Base-by-base conservation (phyloP, 2,797 vertebrate genomes). In the Pteronotus mesoamericanus region DNA sequence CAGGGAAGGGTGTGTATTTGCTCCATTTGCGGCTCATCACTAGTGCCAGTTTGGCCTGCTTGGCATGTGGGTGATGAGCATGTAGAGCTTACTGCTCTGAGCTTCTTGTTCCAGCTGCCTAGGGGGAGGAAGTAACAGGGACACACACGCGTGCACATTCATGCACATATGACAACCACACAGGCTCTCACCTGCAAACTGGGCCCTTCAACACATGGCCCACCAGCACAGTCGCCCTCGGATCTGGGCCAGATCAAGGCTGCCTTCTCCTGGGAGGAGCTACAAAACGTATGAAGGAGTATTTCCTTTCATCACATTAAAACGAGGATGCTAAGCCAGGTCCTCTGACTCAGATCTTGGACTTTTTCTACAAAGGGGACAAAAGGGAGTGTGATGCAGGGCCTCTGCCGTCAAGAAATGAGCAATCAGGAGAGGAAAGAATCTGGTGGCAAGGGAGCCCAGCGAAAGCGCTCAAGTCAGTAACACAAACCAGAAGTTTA, bases 301-400 rank as follows among this genome's bases (percentile, higher is more conserved):
- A 6, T 80, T 74, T 61, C 42, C 59, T 22, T 72, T 59, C 9
- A 15, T 53, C 29, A 15, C 18, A 9, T 42, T 80, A 75, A 77
- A 79, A 68, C 5, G 1, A 34, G n/a, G 51, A 80, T 16, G 46
- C 44, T n/a, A 64, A 80, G 3, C 11, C 83, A 72, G 68, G n/a
- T 14, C 42, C 10, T 92, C 61, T 82, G 59, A 86, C 29, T 74
- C 46, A 24, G 22, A 64, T 53, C 18, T 69, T 79, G 26, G 57
- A 59, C 9, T 37, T 88, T 85, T 86, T 37, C 22, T 75, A 61
- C 10, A 21, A 39, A 44, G 19, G 95, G 91, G 14, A 79, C 66
- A 39, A 86, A 82, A 96, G 44, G 55, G 64, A 87, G 37, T 42
- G 22, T 14, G 69, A 42, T 9, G 12, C 8, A 16, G 44, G 32